Evolutionary conservation across 1,140 invertebrate genomes (phyloP), one percentile per base, ranked within the genome.

Genomic region (Formica selysi): DNA sequence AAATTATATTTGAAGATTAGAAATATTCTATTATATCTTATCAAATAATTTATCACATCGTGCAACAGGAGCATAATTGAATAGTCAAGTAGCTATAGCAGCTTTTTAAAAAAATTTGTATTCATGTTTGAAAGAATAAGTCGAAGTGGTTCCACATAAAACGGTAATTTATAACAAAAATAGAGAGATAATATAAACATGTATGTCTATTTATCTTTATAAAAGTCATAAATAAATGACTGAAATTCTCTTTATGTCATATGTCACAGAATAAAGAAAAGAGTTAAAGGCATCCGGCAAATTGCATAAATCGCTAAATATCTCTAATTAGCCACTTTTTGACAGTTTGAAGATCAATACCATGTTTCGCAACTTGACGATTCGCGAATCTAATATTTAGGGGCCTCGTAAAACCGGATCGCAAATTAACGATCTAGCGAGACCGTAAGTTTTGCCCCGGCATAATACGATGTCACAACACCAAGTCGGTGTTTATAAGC

Each of bases 381-480:
- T 68, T 76, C 71, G 65, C 16, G 1, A 51, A 67, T 64, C 81
- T 64, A 51, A 51, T 51, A 85, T 88, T 76, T 74, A 78, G 78
- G 64, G 79, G 87, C 61, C 81, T 41, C 76, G 88, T 90, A 90
- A 86, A 89, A 90, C 86, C 80, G 80, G 89, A 94, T 93, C 88
- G 91, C 92, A 93, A 94, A 94, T 94, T 94, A 94, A 94, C 93
- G 93, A 93, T 94, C 93, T 91, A 92, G 85, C 86, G 90, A 93
- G 93, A 94, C 92, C 94, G 93, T 95, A 95, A 94, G 94, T 95
- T 95, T 95, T 86, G 91, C 91, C 32, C 83, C 87, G 89, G 94
- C 91, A 95, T 95, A 95, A 95, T 95, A 94, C 92, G 92, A 93
- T 95, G 94, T 95, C 95, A 95, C 94, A 95, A 95, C 94, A 95